A percentile compares a stretch with the other conserved stretches of the same genome.
Evolutionary conservation across 2,113 vertebrate genomes (phyloP).

Genomic region (Choloepus hoffmanni): DNA sequence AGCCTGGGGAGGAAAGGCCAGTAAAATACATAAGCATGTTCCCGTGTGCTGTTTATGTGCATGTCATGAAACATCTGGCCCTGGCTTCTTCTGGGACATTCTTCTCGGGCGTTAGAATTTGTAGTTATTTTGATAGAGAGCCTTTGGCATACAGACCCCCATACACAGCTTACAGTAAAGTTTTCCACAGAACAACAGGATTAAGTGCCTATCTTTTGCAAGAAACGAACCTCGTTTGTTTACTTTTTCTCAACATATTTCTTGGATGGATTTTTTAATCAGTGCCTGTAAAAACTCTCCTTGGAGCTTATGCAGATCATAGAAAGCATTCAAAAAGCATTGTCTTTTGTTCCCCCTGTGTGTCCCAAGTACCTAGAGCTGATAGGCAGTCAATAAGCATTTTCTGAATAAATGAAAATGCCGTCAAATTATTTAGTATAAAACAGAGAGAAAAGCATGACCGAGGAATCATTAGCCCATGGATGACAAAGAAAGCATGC

Average conservation of each 20-base stretch:
- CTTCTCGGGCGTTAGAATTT: conserved; percentile 67
- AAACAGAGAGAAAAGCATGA: conserved; percentile 30
- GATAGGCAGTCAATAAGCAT: not conserved
- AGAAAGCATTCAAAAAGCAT: not conserved
- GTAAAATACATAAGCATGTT: conserved; percentile 51
- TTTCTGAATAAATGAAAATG: conserved; percentile 15
- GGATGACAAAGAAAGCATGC: not conserved
- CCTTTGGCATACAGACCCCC: not conserved
- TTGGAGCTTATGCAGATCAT: not conserved
- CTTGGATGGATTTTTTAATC: conserved; percentile 40
- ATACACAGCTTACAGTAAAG: not conserved
- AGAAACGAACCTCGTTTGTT: conserved; percentile 27
- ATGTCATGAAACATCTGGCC: conserved; percentile 74
- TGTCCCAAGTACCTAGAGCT: not conserved
- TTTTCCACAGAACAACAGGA: conserved; percentile 35
- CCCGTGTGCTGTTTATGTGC: conserved; percentile 62
- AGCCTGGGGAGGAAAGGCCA: conserved; percentile 56
- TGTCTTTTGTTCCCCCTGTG: not conserved
- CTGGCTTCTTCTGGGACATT: conserved; percentile 71
- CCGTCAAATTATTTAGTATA: conserved; percentile 34
- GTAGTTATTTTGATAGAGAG: conserved; percentile 72
- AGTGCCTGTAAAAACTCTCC: conserved; percentile 54
- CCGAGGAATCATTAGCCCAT: not conserved
- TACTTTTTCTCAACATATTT: conserved; percentile 46
- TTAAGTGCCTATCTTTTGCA: conserved; percentile 10